Base-by-base conservation (phyloP, 2,113 vertebrate species). In the Varanus salvator region DNA sequence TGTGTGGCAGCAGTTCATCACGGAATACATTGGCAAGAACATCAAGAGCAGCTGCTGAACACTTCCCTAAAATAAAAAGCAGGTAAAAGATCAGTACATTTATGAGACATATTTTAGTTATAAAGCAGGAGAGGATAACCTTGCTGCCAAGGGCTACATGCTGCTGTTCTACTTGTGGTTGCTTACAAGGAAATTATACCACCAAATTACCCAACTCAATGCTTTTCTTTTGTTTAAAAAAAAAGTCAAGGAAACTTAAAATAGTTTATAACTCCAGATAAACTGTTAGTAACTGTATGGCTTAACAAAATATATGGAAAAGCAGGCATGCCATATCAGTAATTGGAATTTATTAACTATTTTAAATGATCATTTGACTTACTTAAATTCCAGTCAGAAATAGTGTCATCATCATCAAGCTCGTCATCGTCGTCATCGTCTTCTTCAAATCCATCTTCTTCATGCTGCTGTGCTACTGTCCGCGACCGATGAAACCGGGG, bases 311-410 rank as follows among this genome's bases (percentile, higher is more conserved):
- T 4, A 38, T 23, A 6, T 21, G 14, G 23, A 54, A 72, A 50
- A 88, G 50, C 4, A 38, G 31, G 19, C 27, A 21, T 6, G 34
- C 44, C 8, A 8, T 8, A 85, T 86, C 0, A 29, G 25, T 27
- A 86, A 29, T 25, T 86, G 0, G 64, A 34, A 50, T 93, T 86
- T 85, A 83, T 84, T 64, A 64, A 89, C 52, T 21, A 87, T 69
- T 88, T 89, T 71, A 89, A 27, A 27, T 9, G 14, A 71, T 23
- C 88, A 69, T 91, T 75, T 44, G 5, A 94, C 99, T 96, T 97
- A 99, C 99, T 98, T 95, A 99, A 96, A 97, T 99, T 99, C 99
- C 99, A 99, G 95, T 99, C 99, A 90, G 99, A 99, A 96, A 99
- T 98, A 17, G 98, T 98, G 76, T 99, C 98, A 52, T 99, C 99